Percentiles rank a stretch among this genome's conserved stretches.
Conservation (phyloP, 2,888 invertebrate genomes). For the Peribatodes rhomboidaria region DNA sequence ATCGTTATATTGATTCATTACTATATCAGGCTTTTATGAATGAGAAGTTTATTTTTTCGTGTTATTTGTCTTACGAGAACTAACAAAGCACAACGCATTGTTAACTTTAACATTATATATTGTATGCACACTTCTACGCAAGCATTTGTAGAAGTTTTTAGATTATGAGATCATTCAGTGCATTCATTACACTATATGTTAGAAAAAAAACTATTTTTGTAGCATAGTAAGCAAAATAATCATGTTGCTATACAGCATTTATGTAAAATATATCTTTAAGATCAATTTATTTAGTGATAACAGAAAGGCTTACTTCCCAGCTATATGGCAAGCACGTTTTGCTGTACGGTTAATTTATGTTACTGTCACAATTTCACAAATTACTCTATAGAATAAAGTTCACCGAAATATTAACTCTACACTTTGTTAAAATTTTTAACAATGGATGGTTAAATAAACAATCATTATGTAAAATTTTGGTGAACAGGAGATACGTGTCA, state of each 20-base stretch:
- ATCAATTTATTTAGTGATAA: constrained; percentile 49
- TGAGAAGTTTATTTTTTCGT: not conserved
- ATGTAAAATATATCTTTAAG: constrained; percentile 50
- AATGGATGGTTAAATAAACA: no score
- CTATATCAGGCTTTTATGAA: no score
- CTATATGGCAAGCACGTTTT: no score
- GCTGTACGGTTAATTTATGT: no score
- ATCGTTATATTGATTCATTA: no score
- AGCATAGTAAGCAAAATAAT: constrained; percentile 37
- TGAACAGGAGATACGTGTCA: no score
- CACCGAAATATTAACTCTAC: no score
- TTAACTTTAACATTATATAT: not conserved
- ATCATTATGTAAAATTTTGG: no score
- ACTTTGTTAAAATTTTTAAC: no score
- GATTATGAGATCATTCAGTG: not conserved
- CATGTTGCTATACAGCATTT: constrained; percentile 53
- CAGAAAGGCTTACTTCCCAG: no score
- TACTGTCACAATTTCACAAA: no score
- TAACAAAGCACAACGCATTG: constrained; percentile 17
- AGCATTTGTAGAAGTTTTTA: not conserved
- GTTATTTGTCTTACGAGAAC: not conserved
- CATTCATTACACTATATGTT: constrained; percentile 15
- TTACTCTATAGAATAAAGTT: no score
- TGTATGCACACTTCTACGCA: not conserved
- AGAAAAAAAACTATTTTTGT: constrained; percentile 27